Percentiles rank a stretch among this genome's conserved stretches.
These are phyloP conservation scores for Bicyclus anynana DNA, from an alignment of 1,140 invertebrate genomes.

Conservation along the genomic window DNA sequence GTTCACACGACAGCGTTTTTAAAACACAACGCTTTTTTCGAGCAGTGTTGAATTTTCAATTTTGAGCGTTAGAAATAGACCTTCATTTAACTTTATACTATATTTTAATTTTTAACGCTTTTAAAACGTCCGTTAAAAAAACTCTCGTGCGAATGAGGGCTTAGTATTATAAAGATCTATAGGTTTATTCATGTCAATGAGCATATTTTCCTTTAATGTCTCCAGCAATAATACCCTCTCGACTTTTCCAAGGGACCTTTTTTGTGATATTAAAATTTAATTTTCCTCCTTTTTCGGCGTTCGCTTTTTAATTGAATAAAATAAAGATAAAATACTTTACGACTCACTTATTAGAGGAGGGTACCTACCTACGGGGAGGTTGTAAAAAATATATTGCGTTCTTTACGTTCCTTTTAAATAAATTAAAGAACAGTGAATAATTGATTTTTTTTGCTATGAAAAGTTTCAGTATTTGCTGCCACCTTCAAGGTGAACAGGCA, in stretches of 20 bases:
- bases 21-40: no score
- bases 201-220: conserved; percentile 34
- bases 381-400: conserved; percentile 2
- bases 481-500: no score
- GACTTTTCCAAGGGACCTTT: conserved; percentile 33
- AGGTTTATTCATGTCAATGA: neutral
- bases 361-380: neutral
- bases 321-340: conserved; percentile 27
- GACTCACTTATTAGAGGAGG: conserved; percentile 5
- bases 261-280: conserved; percentile 43
- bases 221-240: conserved; percentile 50
- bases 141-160: no score
- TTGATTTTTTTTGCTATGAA: no score
- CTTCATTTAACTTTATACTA: no score
- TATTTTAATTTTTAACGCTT: no score
- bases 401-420: conserved; percentile 18
- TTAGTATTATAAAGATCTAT: neutral
- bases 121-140: no score
- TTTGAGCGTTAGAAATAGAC: no score
- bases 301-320: conserved; percentile 26
- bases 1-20: no score
- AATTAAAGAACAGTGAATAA: conserved; percentile 7
- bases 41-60: no score
- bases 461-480: no score
- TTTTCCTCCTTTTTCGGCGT: conserved; percentile 14